Evolutionary conservation across 1,140 invertebrate species (phyloP), one percentile per base, ranked within the genome.

Genomic region (Gonatopus flavifemur): DNA sequence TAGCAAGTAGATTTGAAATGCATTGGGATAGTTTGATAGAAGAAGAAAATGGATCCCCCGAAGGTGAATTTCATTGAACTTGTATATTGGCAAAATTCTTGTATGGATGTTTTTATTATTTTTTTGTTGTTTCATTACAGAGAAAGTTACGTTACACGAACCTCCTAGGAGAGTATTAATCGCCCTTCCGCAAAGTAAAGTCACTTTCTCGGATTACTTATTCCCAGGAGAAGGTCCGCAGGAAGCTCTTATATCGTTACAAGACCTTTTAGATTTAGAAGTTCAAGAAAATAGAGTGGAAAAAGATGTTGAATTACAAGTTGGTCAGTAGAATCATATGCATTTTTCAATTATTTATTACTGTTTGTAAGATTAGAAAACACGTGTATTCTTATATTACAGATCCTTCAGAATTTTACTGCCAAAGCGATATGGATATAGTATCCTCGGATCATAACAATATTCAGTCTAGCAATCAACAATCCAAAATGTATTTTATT

Each of bases 11-110:
- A 57, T 84, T 91, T 64, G 88, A 91, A 60, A 87, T 93, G 83
- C 88, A 93, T 60, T 91, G 88, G 83, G 89, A 92, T 77, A 88
- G 89, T 54, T 76, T 92, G 30, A 87, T 90, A 62, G 89, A 91
- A 72, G 85, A 86, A 67, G 89, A 91, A 60, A 82, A 83, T 66
- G 80, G 83, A 57, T 78, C 83, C 53, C 81, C 82, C 18, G 83
- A 85, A 82, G 83, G 82, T 84, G 36, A 15, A 57, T 52, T 44
- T 16, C 6, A 22, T 39, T 25, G 44, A 9, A 2, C n/a, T n/a
- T 25, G 48, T 50, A 47, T 39, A 52, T 37, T 32, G n/a, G n/a
- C n/a, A 39, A 47, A 10, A 31, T 36, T 42, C 40, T 28, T 51
- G 6, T 15, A 12, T 33, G 39, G 7, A 40, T 19, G 6, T 43